A percentile compares a stretch with the other conserved stretches of the same genome.
Evolutionary conservation across 2,113 vertebrate species (phyloP).

Genomic region (Zosterops japonicus): DNA sequence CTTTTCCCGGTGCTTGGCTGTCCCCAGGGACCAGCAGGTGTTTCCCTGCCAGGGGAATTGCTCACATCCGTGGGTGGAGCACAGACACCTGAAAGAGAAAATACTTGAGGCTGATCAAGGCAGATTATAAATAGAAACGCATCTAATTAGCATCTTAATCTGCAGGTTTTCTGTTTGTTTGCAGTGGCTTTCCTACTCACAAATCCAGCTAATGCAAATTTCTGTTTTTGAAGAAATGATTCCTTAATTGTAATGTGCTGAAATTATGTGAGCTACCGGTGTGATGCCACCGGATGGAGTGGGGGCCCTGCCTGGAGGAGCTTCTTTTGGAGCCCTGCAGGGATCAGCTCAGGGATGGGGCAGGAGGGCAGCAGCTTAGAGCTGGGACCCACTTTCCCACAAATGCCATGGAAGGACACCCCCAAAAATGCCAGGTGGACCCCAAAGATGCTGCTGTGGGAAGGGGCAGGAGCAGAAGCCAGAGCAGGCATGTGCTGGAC

Average conservation of each 20-base stretch:
- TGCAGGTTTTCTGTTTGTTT: constrained; percentile 64
- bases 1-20: not conserved
- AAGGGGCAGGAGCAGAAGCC: not conserved
- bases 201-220: constrained; percentile 62
- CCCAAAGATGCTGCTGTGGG: not conserved
- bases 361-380: not conserved
- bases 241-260: constrained; percentile 10
- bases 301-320: not conserved
- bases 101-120: constrained; percentile 41
- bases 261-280: not conserved
- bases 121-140: constrained; percentile 63
- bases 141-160: constrained; percentile 59
- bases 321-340: not conserved
- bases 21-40: constrained; percentile 62
- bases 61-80: constrained; percentile 39
- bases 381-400: not conserved
- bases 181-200: constrained; percentile 34
- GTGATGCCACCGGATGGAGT: not conserved
- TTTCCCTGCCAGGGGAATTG: constrained; percentile 45
- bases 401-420: not conserved
- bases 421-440: not conserved
- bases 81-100: constrained; percentile 64
- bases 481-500: too few species aligned
- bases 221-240: constrained; percentile 8
- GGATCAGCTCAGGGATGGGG: not conserved